Percentiles rank a stretch among this genome's conserved stretches.
phyloP scores from a whole-genome alignment of 2,888 invertebrate species.

The Balanococcus diminutus region DNA sequence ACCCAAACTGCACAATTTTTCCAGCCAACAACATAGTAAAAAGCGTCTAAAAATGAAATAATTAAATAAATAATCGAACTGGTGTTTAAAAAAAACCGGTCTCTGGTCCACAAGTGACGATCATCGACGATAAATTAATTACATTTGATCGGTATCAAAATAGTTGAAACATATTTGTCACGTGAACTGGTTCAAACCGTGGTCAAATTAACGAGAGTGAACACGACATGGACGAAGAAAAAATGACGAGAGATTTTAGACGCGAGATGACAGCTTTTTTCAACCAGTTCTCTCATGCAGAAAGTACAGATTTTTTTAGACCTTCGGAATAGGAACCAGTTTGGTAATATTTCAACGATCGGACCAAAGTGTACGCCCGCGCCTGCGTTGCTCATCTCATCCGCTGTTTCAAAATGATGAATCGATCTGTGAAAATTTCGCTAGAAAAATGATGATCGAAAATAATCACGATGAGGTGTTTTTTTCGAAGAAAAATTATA shows the following conservation, averaged over 20 bases:
- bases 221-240: background rate
- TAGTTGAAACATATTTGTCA: constrained; percentile 3
- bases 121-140: constrained; percentile 15
- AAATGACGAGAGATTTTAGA: background rate
- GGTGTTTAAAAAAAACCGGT: constrained; percentile 5
- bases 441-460: background rate
- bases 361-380: background rate
- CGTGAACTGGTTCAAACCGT: constrained; percentile 10
- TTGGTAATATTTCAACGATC: background rate
- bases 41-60: background rate
- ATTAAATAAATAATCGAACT: background rate
- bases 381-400: too few species aligned
- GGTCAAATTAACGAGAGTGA: background rate
- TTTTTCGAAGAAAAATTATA: background rate
- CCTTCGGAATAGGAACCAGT: background rate
- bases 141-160: background rate
- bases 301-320: background rate
- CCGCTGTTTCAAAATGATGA: background rate
- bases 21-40: background rate
- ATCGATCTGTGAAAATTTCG: background rate
- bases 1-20: background rate
- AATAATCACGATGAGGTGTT: background rate
- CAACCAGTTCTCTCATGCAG: constrained; percentile 8
- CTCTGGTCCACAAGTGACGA: background rate
- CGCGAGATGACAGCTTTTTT: background rate